A percentile compares a stretch with the other conserved stretches of the same genome.
These are phyloP conservation scores for Malacoraja senta DNA, from an alignment of 2,797 vertebrate species.

Conservation along the genomic window DNA sequence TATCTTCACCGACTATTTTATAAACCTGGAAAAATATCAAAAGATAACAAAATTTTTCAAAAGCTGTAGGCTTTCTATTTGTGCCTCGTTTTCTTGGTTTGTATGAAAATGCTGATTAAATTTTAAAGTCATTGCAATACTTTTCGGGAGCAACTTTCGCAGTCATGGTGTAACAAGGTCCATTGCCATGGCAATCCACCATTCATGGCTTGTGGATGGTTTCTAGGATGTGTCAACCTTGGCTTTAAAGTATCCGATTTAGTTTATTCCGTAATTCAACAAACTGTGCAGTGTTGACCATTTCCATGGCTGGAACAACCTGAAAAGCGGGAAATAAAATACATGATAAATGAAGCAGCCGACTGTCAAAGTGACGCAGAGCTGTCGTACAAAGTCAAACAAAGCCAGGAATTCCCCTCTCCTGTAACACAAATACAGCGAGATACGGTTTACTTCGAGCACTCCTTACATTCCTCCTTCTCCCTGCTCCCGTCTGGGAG, in stretches of 20 bases:
- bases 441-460: no score
- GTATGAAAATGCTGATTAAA: background rate
- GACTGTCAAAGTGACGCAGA: background rate
- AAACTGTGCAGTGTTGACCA: background rate
- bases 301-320: conserved; percentile 32
- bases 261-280: conserved; percentile 27
- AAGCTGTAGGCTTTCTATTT: background rate
- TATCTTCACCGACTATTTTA: background rate
- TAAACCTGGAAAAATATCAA: background rate
- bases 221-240: background rate
- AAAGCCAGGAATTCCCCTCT: background rate
- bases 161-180: background rate
- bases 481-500: no score
- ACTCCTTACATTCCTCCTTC: no score
- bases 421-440: no score
- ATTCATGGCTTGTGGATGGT: background rate
- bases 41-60: background rate
- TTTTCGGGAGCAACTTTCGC: background rate
- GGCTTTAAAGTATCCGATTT: background rate
- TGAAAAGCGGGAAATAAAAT: background rate
- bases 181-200: background rate
- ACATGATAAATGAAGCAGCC: no score
- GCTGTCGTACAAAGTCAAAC: background rate
- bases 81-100: background rate
- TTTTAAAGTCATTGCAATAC: background rate